Conservation (phyloP, 2,113 vertebrate species). For the Mohoua ochrocephala region DNA sequence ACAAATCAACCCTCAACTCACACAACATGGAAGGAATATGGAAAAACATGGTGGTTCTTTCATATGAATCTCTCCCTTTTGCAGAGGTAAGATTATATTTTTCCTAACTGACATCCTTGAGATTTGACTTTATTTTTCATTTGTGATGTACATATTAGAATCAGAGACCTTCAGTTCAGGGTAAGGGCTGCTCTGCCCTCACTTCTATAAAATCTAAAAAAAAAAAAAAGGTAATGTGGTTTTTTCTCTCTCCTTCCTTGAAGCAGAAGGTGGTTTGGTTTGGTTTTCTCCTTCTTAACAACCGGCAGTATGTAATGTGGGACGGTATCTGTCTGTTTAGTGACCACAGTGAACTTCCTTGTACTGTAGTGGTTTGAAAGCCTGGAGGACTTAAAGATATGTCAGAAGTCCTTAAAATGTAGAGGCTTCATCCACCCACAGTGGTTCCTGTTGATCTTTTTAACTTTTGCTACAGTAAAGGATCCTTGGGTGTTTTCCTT, state of each 20-base stretch:
- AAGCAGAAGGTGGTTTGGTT: not conserved
- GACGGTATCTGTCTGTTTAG: not conserved
- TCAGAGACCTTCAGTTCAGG: not conserved
- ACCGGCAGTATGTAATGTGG: not conserved
- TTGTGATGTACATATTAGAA: not conserved
- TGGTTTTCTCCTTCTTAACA: not conserved
- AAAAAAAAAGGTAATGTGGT: too few relatives aligned
- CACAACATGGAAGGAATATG: not conserved
- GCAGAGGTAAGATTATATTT: not conserved
- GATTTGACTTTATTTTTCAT: not conserved
- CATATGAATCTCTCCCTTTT: not conserved
- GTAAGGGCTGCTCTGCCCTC: not conserved
- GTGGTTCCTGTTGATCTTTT: not conserved
- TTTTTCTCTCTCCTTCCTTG: not conserved
- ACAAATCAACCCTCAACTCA: not conserved
- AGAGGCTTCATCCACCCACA: not conserved
- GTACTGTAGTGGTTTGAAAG: not conserved
- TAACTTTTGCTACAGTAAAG: not conserved
- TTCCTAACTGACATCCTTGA: not conserved
- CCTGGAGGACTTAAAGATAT: not conserved
- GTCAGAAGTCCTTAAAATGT: conserved; percentile 1
- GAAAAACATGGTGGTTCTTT: not conserved
- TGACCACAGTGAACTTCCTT: not conserved
- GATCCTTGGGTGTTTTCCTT: not conserved
- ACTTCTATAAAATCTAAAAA: not conserved